A percentile compares a stretch with the other conserved stretches of the same genome.
phyloP scores from a whole-genome alignment of 2,888 invertebrate species.

The Pediacus dermestoides region DNA sequence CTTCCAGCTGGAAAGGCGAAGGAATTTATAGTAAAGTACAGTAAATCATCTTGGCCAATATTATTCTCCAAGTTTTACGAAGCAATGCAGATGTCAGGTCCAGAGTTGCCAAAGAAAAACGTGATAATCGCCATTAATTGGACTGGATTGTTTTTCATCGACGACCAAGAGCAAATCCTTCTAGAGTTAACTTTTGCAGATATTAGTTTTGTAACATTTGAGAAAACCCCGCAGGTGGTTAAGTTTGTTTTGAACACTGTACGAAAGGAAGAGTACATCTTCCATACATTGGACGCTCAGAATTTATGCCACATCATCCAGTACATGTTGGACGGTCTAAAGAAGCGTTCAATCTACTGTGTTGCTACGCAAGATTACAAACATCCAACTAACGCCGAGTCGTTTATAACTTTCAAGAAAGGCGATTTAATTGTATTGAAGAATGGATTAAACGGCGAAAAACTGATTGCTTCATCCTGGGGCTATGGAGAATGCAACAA shows the following conservation, averaged over 20 bases:
- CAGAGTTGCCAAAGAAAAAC: slow-evolving; percentile 63
- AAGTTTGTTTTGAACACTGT: slow-evolving; percentile 77
- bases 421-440: slow-evolving; percentile 80
- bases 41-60: slow-evolving; percentile 91
- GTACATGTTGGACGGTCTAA: slow-evolving; percentile 81
- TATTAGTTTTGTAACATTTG: slow-evolving; percentile 70
- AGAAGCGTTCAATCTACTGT: slow-evolving; percentile 78
- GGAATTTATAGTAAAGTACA: slow-evolving; percentile 87
- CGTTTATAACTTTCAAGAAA: slow-evolving; percentile 59
- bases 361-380: slow-evolving; percentile 66
- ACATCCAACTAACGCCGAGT: slow-evolving; percentile 55
- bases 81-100: slow-evolving; percentile 73
- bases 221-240: slow-evolving; percentile 57
- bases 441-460: slow-evolving; percentile 71
- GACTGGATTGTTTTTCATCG: slow-evolving; percentile 88
- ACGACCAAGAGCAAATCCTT: slow-evolving; percentile 87
- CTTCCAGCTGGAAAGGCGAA: slow-evolving; percentile 69
- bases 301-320: slow-evolving; percentile 80
- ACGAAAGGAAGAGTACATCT: slow-evolving; percentile 84
- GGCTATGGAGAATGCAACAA: slow-evolving; percentile 69
- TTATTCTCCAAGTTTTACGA: slow-evolving; percentile 93
- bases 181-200: slow-evolving; percentile 85
- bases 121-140: slow-evolving; percentile 92
- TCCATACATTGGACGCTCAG: slow-evolving; percentile 84
- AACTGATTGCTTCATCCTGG: slow-evolving; percentile 68